Evolutionary conservation across 2,113 vertebrate species (phyloP).

Genomic region (Ammodytes dubius): DNA sequence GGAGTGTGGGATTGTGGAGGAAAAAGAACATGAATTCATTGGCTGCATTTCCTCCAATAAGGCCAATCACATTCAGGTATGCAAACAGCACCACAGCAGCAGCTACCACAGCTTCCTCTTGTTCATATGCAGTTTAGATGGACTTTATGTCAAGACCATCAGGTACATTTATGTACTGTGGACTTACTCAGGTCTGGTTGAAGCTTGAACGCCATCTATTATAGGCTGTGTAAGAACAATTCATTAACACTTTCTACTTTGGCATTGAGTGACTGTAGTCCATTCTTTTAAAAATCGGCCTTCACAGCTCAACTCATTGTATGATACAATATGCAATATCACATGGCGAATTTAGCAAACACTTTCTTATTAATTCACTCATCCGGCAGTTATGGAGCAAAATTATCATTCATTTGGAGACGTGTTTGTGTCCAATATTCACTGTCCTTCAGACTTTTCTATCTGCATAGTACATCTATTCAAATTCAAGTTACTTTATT

Average conservation of each 20-base stretch:
- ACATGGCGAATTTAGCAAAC: too few relatives aligned
- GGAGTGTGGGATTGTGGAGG: conserved; percentile 70
- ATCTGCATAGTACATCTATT: too few relatives aligned
- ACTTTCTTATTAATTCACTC: too few relatives aligned
- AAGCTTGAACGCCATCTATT: not conserved
- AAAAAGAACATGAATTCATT: conserved; percentile 66
- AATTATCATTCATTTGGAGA: too few relatives aligned
- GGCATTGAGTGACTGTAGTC: not conserved
- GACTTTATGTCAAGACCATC: not conserved
- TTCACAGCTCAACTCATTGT: too few relatives aligned
- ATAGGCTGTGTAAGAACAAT: not conserved
- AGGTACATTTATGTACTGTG: not conserved
- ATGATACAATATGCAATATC: too few relatives aligned
- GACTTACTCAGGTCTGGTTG: not conserved
- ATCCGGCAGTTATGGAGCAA: too few relatives aligned
- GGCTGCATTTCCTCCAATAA: conserved; percentile 56
- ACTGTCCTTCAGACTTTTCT: too few relatives aligned
- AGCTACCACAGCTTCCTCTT: conserved; percentile 27
- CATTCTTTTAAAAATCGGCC: too few relatives aligned
- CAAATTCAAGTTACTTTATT: too few relatives aligned
- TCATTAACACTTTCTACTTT: not conserved
- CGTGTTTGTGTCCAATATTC: too few relatives aligned
- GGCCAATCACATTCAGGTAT: conserved; percentile 55
- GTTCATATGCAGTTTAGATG: not conserved
- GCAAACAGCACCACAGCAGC: conserved; percentile 36